phyloP scores from a whole-genome alignment of 2,888 invertebrate species.

The Drosophila putrida region DNA sequence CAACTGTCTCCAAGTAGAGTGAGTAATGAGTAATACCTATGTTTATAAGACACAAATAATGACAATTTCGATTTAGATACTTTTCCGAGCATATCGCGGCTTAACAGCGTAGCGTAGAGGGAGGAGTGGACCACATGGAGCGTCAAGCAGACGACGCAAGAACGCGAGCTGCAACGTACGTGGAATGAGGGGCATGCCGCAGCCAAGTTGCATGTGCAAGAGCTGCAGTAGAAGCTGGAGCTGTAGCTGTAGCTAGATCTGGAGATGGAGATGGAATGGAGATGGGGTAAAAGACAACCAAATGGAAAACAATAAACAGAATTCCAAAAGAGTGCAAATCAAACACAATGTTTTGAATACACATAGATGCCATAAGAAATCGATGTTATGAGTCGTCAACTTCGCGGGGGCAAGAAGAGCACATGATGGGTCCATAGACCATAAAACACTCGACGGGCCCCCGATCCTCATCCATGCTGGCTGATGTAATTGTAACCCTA shows the following conservation, averaged over 20 bases:
- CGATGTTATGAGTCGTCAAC: conserved; percentile 44
- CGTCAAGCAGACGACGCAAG: conserved; percentile 36
- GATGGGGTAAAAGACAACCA: conserved; percentile 40
- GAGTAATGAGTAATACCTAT: conserved; percentile 2
- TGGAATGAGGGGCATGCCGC: conserved; percentile 29
- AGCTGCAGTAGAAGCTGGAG: conserved; percentile 6
- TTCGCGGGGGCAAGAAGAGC: conserved; percentile 66
- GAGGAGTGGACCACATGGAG: conserved; percentile 52
- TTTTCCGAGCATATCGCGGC: conserved; percentile 20
- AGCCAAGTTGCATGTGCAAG: conserved; percentile 1
- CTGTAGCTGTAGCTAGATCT: conserved; percentile 11
- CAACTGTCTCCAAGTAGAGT: not conserved
- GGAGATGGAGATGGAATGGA: conserved; percentile 20
- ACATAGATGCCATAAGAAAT: conserved; percentile 32
- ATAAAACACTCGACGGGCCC: conserved; percentile 63
- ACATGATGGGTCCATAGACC: conserved; percentile 17
- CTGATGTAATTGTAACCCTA: conserved; percentile 70
- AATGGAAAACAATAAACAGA: conserved; percentile 59
- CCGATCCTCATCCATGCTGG: conserved; percentile 9
- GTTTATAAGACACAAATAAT: conserved; percentile 16
- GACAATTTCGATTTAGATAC: conserved; percentile 12
- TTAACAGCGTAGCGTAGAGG: conserved; percentile 32
- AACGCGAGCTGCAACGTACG: conserved; percentile 27
- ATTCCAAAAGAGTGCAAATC: conserved; percentile 55
- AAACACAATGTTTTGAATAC: conserved; percentile 39